Percentiles rank a stretch among this genome's conserved stretches.
Conservation (phyloP, 2,888 invertebrate species). For the Phengaris alcon region DNA sequence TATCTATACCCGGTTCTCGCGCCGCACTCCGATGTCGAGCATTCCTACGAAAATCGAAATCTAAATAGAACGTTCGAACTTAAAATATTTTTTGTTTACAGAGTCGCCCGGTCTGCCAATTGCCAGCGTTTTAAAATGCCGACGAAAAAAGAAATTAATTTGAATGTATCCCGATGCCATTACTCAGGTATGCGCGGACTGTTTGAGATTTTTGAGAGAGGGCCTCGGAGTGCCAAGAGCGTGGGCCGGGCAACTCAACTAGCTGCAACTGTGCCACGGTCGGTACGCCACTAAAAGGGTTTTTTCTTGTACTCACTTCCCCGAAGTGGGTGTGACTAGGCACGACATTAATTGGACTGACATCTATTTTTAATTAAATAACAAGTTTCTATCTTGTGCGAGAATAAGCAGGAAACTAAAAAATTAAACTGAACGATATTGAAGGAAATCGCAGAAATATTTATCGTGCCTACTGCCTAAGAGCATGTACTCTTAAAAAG, state of each 20-base stretch:
- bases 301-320: conserved; percentile 49
- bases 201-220: conserved; percentile 53
- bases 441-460: no score
- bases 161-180: conserved; percentile 41
- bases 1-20: conserved; percentile 44
- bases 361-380: neutral
- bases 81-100: conserved; percentile 29
- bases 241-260: conserved; percentile 59
- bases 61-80: conserved; percentile 24
- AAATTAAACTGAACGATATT: no score
- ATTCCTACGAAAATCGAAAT: neutral
- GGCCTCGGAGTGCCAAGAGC: conserved; percentile 57
- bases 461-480: no score
- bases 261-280: conserved; percentile 60
- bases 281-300: conserved; percentile 52
- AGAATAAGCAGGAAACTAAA: no score
- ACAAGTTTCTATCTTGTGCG: no score
- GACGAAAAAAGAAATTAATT: conserved; percentile 42
- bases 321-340: conserved; percentile 51
- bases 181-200: conserved; percentile 44
- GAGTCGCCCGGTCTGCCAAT: conserved; percentile 28
- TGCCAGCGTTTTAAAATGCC: conserved; percentile 32
- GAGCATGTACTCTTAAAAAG: neutral
- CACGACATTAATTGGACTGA: conserved; percentile 24
- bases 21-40: neutral